Conservation (phyloP, 2,113 vertebrate species). For the Edolisoma coerulescens region DNA sequence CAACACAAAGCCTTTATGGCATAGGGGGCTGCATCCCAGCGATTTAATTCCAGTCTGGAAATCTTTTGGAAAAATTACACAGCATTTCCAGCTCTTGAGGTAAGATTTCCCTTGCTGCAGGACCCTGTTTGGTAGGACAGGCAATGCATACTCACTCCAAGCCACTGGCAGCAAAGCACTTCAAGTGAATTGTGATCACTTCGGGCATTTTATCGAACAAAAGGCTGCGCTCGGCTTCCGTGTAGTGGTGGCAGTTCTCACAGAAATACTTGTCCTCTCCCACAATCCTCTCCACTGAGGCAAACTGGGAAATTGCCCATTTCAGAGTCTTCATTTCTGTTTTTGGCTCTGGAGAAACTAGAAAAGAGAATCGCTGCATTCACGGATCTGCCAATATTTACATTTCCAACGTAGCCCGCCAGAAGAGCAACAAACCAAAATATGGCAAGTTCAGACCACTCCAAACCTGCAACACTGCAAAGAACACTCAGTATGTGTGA, state of each 20-base stretch:
- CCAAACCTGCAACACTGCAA: not conserved
- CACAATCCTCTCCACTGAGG: conserved; percentile 95
- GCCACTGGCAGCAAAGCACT: conserved; percentile 94
- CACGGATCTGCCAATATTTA: not conserved
- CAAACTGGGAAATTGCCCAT: conserved; percentile 97
- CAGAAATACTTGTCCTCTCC: conserved; percentile 99
- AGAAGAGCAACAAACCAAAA: not conserved
- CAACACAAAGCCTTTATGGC: not conserved
- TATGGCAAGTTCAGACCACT: not conserved
- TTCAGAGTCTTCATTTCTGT: conserved; percentile 89
- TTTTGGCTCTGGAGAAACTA: conserved; percentile 97
- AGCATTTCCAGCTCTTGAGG: not conserved
- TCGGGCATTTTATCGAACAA: conserved; percentile 97
- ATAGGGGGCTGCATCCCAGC: not conserved
- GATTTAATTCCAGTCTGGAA: not conserved
- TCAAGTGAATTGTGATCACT: conserved; percentile 95
- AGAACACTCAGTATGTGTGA: not conserved
- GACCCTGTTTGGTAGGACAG: not conserved
- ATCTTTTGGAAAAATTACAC: not conserved
- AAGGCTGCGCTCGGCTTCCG: conserved; percentile 95
- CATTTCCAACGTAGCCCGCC: not conserved
- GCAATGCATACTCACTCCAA: conserved; percentile 81
- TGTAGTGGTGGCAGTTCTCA: conserved; percentile 94
- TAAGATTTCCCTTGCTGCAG: not conserved
- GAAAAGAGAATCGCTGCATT: not conserved